A percentile compares a stretch with the other conserved stretches of the same genome.
Conservation (phyloP, 2,113 vertebrate species). For the Paracanthobrama guichenoti region DNA sequence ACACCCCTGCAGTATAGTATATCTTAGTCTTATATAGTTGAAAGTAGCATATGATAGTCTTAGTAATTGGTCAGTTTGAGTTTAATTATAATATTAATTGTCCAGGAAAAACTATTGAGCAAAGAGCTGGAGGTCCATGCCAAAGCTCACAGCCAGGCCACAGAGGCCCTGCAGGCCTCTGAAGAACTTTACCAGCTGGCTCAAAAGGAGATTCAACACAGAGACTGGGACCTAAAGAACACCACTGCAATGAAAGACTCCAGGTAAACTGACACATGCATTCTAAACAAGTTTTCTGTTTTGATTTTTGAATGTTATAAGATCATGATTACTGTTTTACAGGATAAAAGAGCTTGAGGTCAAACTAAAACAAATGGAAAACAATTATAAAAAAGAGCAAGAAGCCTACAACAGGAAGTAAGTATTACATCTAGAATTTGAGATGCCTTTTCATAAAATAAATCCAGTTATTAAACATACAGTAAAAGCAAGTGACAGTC, state of each 20-base stretch:
- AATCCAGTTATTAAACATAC: not conserved
- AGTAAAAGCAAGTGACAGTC: not conserved
- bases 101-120: constrained; percentile 74
- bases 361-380: constrained; percentile 61
- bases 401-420: constrained; percentile 74
- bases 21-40: too few relatives aligned
- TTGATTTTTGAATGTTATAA: not conserved
- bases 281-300: not conserved
- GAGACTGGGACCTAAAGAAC: constrained; percentile 67
- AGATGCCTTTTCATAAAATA: not conserved
- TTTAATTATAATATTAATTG: not conserved
- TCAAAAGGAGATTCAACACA: constrained; percentile 64
- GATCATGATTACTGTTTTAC: constrained; percentile 12
- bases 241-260: constrained; percentile 70
- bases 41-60: too few relatives aligned
- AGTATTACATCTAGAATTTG: constrained; percentile 49
- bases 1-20: too few relatives aligned
- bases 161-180: constrained; percentile 64
- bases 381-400: constrained; percentile 64
- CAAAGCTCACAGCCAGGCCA: constrained; percentile 61
- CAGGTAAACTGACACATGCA: constrained; percentile 60
- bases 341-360: constrained; percentile 79
- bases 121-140: constrained; percentile 69
- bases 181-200: constrained; percentile 63
- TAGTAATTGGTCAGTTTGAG: not conserved